phyloP scores from a whole-genome alignment of 2,113 vertebrate species.

The Gambusia affinis region DNA sequence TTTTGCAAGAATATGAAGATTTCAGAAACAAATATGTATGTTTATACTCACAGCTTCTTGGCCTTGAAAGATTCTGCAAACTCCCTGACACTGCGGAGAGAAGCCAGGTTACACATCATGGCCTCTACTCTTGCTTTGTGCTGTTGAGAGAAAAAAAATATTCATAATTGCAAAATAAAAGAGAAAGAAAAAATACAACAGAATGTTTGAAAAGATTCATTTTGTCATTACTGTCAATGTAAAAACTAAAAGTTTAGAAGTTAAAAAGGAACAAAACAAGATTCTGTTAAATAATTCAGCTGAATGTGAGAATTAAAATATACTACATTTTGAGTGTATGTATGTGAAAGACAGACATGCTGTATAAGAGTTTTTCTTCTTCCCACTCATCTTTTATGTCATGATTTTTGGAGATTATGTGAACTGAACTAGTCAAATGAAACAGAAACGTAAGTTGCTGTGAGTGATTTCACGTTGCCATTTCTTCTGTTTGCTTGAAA shows the following conservation, averaged over 20 bases:
- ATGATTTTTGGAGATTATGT: neutral
- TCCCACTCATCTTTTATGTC: neutral
- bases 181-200: neutral
- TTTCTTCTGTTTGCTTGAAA: neutral
- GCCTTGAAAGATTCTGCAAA: conserved; percentile 93
- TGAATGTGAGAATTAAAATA: neutral
- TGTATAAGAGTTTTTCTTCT: neutral
- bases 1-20: neutral
- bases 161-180: neutral
- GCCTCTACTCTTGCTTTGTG: conserved; percentile 95
- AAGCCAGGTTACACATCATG: conserved; percentile 92
- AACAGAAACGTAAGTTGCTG: neutral
- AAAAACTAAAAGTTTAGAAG: neutral
- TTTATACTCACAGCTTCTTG: conserved; percentile 91
- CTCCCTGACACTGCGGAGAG: conserved; percentile 87
- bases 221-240: neutral
- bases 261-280: neutral
- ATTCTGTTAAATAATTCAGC: neutral
- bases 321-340: neutral
- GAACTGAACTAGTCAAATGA: neutral
- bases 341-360: neutral
- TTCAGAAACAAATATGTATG: neutral
- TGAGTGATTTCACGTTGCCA: neutral
- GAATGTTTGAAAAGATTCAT: neutral
- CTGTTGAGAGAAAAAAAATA: conserved; percentile 74